Percentiles rank a stretch among this genome's conserved stretches.
These are phyloP conservation scores for Scaptodrosophila latifasciaeformis DNA, from an alignment of 2,888 invertebrate species.

Conservation along the genomic window DNA sequence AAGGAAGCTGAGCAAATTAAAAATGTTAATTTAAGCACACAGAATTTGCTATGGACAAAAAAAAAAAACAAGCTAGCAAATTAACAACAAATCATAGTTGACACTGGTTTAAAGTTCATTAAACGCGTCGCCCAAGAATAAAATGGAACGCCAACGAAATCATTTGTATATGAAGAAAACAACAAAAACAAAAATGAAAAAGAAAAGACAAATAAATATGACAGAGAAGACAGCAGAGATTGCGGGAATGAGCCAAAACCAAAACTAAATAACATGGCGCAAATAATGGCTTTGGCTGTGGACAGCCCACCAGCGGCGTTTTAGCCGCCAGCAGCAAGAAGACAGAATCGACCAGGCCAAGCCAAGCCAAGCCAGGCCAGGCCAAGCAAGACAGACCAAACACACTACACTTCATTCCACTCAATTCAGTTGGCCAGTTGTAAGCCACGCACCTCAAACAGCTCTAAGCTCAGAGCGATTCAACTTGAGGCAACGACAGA, in stretches of 20 bases:
- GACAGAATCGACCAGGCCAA: background rate
- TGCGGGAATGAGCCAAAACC: background rate
- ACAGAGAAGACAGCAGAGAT: background rate
- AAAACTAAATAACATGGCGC: conserved; percentile 40
- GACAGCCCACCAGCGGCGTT: conserved; percentile 43
- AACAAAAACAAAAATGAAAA: conserved; percentile 16
- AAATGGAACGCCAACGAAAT: conserved; percentile 13
- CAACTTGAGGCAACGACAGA: background rate
- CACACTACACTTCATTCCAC: too few relatives aligned
- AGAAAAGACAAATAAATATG: conserved; percentile 22
- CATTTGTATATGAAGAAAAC: conserved; percentile 6
- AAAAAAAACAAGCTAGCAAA: conserved; percentile 6
- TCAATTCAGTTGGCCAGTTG: background rate
- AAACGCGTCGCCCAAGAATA: conserved; percentile 40
- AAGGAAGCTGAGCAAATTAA: conserved; percentile 47
- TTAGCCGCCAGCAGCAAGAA: conserved; percentile 1
- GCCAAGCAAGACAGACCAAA: too few relatives aligned
- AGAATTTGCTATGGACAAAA: conserved; percentile 18
- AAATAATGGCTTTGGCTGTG: conserved; percentile 46
- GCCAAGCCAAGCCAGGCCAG: background rate
- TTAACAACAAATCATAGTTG: conserved; percentile 48
- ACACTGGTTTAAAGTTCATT: conserved; percentile 56
- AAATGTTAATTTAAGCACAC: conserved; percentile 48
- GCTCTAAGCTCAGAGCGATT: too few relatives aligned
- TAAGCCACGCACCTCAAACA: too few relatives aligned